Evolutionary conservation across 2,888 invertebrate genomes (phyloP), one percentile per base, ranked within the genome.

Genomic region (Sinotaia quadrata): DNA sequence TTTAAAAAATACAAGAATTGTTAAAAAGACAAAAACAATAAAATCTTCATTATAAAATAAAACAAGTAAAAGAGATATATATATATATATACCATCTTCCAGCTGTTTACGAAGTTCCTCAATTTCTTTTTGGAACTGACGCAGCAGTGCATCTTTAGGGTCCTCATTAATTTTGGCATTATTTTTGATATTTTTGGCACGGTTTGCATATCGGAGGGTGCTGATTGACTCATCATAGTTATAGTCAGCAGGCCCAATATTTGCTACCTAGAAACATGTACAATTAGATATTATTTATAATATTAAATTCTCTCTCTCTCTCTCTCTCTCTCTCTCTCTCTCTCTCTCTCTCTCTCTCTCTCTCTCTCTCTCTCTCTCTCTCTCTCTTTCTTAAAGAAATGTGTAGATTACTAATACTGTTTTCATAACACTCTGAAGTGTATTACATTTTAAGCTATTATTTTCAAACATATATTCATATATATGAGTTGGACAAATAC

Each of bases 181-280:
- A 90, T 98, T 99, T 88, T 96, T 94, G 76, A 99, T 99, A 86
- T 95, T 97, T 90, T 99, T 99, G 15, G 98, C 98, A 65, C 98
- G 92, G 90, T 96, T 97, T 0, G 98, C 98, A 89, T 98, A 99
- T 0, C 98, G 92, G 68, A 99, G 90, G 0, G 98, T 98, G 84
- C 97, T 97, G 76, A 98, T 94, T 0, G 97, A 96, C 88, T 99
- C 99, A 85, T 98, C 98, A 86, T 95, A 97, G 90, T 99, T 98
- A 73, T 93, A 91, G 84, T 96, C 96, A 0, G 97, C 96, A 4
- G 98, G 98, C n/a, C 98, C 97, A 49, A 98, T 92, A 81, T 97
- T 98, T 4, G 98, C 98, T 85, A 96, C 95, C 96, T 96, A 86
- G 15, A 84, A 75, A 65, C 10, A 56, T 2, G 52, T 2, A 4